Evolutionary conservation across 2,113 vertebrate genomes (phyloP), one percentile per base, ranked within the genome.

Genomic region (Hoplias malabaricus): DNA sequence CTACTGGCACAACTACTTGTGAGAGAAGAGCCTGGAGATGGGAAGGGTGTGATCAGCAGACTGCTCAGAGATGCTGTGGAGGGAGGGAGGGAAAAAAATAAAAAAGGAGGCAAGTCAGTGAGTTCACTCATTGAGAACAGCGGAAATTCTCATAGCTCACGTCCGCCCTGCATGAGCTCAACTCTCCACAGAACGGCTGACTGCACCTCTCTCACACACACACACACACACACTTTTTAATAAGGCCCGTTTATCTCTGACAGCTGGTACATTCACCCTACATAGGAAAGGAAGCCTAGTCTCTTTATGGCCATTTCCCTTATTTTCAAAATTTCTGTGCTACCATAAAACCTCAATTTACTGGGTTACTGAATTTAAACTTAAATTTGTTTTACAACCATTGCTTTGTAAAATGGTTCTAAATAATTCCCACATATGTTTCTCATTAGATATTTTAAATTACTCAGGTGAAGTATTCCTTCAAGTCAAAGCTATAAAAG

Each of bases 1-100:
- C 98, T 99, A 90, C 96, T 98, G 0, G 96, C 98, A 91, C 96
- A 98, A 90, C 97, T 99, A 88, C 96, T 96, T 82, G 93, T 98
- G 65, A 98, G 90, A 0, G 98, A 99, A 23, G 97, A 99, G 84
- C 97, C 95, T 31, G 98, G 98, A 0, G 98, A 99, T 0, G 96
- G 96, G 84, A 98, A 98, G 0, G 98, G 96, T 42, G 98, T 98
- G 90, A 98, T 96, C 78, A 98, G 90, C 88, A 99, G 93, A 74
- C 97, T 99, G 92, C 96, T 99, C 3, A 99, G 92, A 84, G 98
- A 99, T 2, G 97, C 98, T 99, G 87, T 69, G 83, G 57, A 42
- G 0, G 25, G 27, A 50, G 42, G 2, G 40, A 40, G 56, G 36
- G 6, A 57, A 10, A 27, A 16, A 43, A 34, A 25, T 29, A 73